These are phyloP conservation scores for Pegoplata infirma DNA, from an alignment of 2,888 invertebrate species.

Conservation along the genomic window DNA sequence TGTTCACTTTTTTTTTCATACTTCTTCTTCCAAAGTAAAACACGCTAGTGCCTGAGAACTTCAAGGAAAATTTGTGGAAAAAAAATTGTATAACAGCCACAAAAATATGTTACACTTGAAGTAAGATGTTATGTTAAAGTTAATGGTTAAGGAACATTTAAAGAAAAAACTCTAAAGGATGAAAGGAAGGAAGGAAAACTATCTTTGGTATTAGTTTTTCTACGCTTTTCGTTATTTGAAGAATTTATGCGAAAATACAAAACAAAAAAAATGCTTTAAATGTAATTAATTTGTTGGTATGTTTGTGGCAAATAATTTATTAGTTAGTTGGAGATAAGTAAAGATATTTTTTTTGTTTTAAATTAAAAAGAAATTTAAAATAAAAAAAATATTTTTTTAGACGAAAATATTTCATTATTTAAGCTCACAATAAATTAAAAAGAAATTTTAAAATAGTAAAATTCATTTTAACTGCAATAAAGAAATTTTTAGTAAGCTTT, in stretches of 20 bases:
- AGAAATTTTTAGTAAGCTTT: too few species aligned
- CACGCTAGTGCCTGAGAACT: background rate
- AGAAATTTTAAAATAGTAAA: too few species aligned
- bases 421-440: too few species aligned
- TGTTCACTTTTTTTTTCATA: constrained; percentile 21
- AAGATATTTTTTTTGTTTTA: too few species aligned
- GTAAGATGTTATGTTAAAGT: constrained; percentile 53
- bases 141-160: constrained; percentile 51
- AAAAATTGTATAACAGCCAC: constrained; percentile 40
- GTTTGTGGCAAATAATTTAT: background rate
- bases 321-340: background rate
- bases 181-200: background rate
- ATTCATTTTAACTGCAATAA: too few species aligned
- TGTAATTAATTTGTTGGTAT: background rate
- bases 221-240: background rate
- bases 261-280: background rate
- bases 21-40: constrained; percentile 6
- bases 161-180: background rate
- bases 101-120: constrained; percentile 60
- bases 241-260: background rate
- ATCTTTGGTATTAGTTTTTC: background rate
- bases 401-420: too few species aligned
- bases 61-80: background rate
- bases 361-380: too few species aligned
- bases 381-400: too few species aligned